Conservation (phyloP, 2,113 vertebrate genomes). For the Passerina amoena region DNA sequence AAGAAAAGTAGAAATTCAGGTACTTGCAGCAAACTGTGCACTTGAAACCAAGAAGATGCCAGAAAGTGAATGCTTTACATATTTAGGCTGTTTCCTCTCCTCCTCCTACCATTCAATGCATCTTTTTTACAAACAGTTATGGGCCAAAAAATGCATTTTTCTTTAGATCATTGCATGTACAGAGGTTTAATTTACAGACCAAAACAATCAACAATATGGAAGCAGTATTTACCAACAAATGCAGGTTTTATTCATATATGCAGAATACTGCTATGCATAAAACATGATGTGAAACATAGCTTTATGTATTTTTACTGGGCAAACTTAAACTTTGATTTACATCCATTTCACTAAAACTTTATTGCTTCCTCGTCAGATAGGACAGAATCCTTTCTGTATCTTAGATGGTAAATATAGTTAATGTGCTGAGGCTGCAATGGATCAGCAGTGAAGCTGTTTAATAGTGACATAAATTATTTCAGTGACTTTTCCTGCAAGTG, state of each 20-base stretch:
- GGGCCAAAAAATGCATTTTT: background rate
- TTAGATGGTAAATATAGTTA: slow-evolving; percentile 73
- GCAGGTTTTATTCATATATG: slow-evolving; percentile 67
- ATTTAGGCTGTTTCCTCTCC: background rate
- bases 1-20: background rate
- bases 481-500: slow-evolving; percentile 58
- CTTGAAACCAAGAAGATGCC: background rate
- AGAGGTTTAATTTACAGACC: slow-evolving; percentile 26
- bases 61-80: background rate
- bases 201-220: slow-evolving; percentile 31
- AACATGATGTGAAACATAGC: slow-evolving; percentile 48
- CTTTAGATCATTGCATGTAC: background rate
- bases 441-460: slow-evolving; percentile 67
- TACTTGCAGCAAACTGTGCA: background rate
- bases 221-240: slow-evolving; percentile 50
- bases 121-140: background rate
- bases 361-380: slow-evolving; percentile 66
- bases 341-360: slow-evolving; percentile 71
- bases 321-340: slow-evolving; percentile 74
- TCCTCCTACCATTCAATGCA: background rate
- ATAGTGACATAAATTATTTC: slow-evolving; percentile 72
- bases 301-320: slow-evolving; percentile 65
- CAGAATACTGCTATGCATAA: slow-evolving; percentile 59
- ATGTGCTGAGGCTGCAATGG: slow-evolving; percentile 63
- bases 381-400: slow-evolving; percentile 72